Conservation (phyloP, 37 sponge, comb jelly and placozoan genomes). For the Lycopodina hypogea region DNA sequence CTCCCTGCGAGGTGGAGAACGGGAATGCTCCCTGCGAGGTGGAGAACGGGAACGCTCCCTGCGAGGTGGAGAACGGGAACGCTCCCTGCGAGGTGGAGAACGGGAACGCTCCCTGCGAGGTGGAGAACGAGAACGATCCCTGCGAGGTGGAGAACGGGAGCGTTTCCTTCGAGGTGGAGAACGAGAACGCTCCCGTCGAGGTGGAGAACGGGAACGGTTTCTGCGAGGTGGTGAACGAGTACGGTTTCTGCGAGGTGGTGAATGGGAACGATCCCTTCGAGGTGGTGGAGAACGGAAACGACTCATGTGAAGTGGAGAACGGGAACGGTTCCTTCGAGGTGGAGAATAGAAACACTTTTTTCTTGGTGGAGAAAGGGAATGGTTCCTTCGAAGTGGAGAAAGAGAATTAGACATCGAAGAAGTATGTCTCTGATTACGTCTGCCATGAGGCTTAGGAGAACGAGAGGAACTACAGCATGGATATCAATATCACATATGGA, state of each 20-base stretch:
- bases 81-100: background rate
- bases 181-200: background rate
- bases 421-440: background rate
- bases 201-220: slow-evolving; percentile 5
- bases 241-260: background rate
- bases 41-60: background rate
- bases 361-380: background rate
- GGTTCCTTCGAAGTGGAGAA: background rate
- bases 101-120: background rate
- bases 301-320: background rate
- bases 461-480: background rate
- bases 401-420: background rate
- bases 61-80: background rate
- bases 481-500: too few species aligned
- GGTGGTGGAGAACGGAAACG: background rate
- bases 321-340: background rate
- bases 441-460: background rate
- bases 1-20: background rate
- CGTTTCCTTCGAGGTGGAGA: background rate
- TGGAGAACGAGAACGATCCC: background rate
- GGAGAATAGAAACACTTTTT: background rate
- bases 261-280: background rate
- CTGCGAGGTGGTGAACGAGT: slow-evolving; percentile 1
- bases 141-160: background rate
- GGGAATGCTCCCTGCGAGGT: background rate